phyloP scores from a whole-genome alignment of 2,113 vertebrate genomes.

The Zeus faber region DNA sequence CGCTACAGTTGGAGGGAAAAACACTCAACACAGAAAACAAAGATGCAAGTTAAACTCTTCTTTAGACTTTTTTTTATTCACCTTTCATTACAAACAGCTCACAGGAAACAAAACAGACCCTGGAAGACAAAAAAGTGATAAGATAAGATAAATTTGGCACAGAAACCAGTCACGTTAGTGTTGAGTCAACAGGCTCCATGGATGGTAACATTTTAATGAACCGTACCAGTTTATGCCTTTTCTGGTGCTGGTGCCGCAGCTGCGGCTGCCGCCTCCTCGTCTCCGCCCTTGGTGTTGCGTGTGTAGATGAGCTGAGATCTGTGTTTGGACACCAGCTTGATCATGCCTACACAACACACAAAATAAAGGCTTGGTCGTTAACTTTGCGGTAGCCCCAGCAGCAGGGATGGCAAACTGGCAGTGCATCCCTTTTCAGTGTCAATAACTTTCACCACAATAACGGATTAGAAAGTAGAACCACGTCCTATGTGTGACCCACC shows the following conservation, averaged over 20 bases:
- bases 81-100: constrained; percentile 57
- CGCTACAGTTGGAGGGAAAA: no score
- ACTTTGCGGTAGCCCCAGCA: no score
- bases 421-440: no score
- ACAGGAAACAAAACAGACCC: constrained; percentile 49
- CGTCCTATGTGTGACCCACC: no score
- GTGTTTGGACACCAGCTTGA: constrained; percentile 97
- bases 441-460: no score
- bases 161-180: neutral
- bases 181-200: neutral
- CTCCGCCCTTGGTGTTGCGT: constrained; percentile 95
- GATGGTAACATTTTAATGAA: neutral
- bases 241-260: constrained; percentile 39
- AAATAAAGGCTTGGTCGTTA: no score
- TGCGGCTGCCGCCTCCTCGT: constrained; percentile 77
- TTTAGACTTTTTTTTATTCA: constrained; percentile 67
- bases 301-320: constrained; percentile 97
- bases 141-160: neutral
- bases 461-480: no score
- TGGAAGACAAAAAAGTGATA: constrained; percentile 31
- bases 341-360: no score
- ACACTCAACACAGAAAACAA: neutral
- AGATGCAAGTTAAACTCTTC: constrained; percentile 19
- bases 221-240: constrained; percentile 80
- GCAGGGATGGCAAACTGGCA: no score